Conservation (phyloP, 2,888 invertebrate species). For the Ceratothoa steindachneri region DNA sequence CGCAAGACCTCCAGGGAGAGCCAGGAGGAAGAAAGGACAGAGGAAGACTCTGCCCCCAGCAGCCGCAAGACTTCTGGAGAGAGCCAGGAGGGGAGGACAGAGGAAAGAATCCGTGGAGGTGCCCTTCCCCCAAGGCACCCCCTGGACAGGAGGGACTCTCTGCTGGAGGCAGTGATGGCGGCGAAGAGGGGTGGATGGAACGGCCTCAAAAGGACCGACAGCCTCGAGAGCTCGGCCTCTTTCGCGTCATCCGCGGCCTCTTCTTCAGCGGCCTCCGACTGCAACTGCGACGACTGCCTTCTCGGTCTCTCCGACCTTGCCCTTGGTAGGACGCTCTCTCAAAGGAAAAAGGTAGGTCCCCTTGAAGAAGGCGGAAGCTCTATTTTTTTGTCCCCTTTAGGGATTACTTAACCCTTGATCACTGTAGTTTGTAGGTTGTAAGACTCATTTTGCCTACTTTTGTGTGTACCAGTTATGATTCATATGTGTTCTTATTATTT, state of each 20-base stretch:
- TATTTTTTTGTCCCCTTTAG: too few relatives aligned
- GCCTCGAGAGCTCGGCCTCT: slow-evolving; percentile 38
- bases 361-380: too few relatives aligned
- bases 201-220: slow-evolving; percentile 38
- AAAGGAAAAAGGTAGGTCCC: slow-evolving; percentile 30
- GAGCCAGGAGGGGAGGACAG: background rate
- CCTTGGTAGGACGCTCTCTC: background rate
- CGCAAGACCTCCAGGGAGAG: background rate
- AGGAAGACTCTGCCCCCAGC: background rate
- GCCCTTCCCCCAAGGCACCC: slow-evolving; percentile 17
- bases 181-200: slow-evolving; percentile 41
- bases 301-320: slow-evolving; percentile 37
- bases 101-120: slow-evolving; percentile 11
- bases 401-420: too few relatives aligned
- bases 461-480: background rate
- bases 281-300: slow-evolving; percentile 43
- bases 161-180: slow-evolving; percentile 45
- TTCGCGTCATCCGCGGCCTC: slow-evolving; percentile 32
- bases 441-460: background rate
- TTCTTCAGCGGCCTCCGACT: slow-evolving; percentile 18
- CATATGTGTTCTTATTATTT: background rate
- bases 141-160: slow-evolving; percentile 34
- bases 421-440: background rate
- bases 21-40: background rate
- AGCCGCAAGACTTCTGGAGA: background rate